Base-by-base conservation (phyloP, 2,797 vertebrate species). In the Sphaeramia orbicularis region DNA sequence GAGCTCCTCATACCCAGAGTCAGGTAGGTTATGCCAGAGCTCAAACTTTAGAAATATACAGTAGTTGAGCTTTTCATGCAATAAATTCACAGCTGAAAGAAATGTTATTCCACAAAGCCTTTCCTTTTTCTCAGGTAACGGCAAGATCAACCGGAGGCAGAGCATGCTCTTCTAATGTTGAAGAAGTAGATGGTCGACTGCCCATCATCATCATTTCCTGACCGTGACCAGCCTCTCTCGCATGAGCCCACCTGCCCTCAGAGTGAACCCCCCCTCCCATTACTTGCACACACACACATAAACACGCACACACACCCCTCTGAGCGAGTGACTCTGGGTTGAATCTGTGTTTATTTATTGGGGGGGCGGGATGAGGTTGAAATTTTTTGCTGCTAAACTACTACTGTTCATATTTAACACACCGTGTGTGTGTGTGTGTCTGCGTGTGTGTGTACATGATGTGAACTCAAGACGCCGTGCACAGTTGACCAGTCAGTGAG, bases 391-490 rank as follows among this genome's bases (percentile, higher is more conserved):
- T 99, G 98, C 98, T 99, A 98, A 97, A 95, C 92, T 96, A 98
- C 97, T 99, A 97, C 98, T 99, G 98, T 98, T 94, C 96, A 94
- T 96, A 96, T 96, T 95, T 96, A 96, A 97, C 96, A 94, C 88
- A 94, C 93, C 86, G 91, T 94, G 92, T 93, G 93, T 93, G 95
- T 90, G 68, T n/a, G 47, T 53, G 66, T n/a, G 94, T 95, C 93
- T 92, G 91, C 91, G 30, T 16, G 49, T 73, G 63, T 44, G 66
- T 80, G 42, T 92, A 93, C 90, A 92, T 93, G 95, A 95, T 95
- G 93, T 95, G 94, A 93, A 94, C 90, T 93, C 71, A 63, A 90
- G 87, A 90, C 89, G 89, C 94, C 92, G 85, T 91, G 91, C 94
- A 90, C 84, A 91, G 79, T 81, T 89, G 88, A 88, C 69, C 77